A percentile compares a stretch with the other conserved stretches of the same genome.
Evolutionary conservation across 1,140 invertebrate genomes (phyloP).

Genomic region (Plectrocnemia conspersa): DNA sequence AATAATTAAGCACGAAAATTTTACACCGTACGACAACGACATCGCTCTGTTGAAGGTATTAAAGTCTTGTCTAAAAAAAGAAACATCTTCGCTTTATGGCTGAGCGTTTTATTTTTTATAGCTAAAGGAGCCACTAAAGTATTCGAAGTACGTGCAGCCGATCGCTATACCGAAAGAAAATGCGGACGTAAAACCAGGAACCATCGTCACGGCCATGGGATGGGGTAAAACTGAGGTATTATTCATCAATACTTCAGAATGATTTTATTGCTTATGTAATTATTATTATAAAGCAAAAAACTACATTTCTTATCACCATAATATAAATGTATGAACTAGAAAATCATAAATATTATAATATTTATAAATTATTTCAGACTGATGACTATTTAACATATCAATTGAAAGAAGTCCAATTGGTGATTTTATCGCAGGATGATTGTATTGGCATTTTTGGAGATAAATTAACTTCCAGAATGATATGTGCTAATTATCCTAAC

Average conservation of each 20-base stretch:
- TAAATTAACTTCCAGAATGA: constrained; percentile 15
- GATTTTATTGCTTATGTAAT: too few relatives aligned
- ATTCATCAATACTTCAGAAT: constrained; percentile 9
- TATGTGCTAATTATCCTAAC: constrained; percentile 22
- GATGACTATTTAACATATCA: constrained; percentile 17
- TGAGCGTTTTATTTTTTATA: constrained; percentile 24
- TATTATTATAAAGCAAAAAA: too few relatives aligned
- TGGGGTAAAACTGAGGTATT: constrained; percentile 48
- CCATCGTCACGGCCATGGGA: constrained; percentile 46
- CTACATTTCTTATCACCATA: too few relatives aligned
- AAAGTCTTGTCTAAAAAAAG: neutral
- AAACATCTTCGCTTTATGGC: constrained; percentile 1
- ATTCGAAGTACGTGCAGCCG: constrained; percentile 38
- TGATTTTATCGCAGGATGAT: constrained; percentile 8
- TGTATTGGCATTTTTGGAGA: constrained; percentile 12
- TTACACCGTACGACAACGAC: constrained; percentile 44
- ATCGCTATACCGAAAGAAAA: constrained; percentile 36
- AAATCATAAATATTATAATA: constrained; percentile 5
- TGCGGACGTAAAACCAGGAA: constrained; percentile 35
- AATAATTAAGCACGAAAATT: constrained; percentile 36
- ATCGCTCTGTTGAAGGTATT: constrained; percentile 48
- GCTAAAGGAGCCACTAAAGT: constrained; percentile 35
- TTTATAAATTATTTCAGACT: constrained; percentile 11
- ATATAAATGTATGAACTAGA: neutral
- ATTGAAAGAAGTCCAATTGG: constrained; percentile 16